These are phyloP conservation scores for Archips xylosteana DNA, from an alignment of 2,888 invertebrate genomes.

Conservation along the genomic window DNA sequence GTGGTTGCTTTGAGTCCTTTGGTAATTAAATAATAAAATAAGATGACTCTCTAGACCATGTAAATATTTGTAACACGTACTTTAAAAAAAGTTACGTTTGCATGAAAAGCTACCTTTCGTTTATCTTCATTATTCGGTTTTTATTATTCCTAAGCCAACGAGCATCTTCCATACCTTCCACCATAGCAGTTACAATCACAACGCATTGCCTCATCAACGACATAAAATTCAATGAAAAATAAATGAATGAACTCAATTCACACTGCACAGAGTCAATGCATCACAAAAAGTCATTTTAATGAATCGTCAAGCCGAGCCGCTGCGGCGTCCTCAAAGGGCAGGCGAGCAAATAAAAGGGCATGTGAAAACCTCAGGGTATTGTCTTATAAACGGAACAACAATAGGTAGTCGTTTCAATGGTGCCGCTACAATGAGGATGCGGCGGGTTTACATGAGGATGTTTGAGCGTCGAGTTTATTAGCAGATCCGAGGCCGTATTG, in stretches of 20 bases:
- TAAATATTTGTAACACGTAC: too few relatives aligned
- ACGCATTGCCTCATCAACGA: not conserved
- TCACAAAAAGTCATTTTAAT: slow-evolving; percentile 68
- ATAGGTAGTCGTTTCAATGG: slow-evolving; percentile 84
- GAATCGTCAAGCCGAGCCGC: slow-evolving; percentile 77
- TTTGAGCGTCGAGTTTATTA: slow-evolving; percentile 43
- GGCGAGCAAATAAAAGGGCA: slow-evolving; percentile 76
- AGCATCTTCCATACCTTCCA: too few relatives aligned
- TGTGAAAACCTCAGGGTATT: slow-evolving; percentile 80
- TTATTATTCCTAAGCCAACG: too few relatives aligned
- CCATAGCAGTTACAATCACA: too few relatives aligned
- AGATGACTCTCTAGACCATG: too few relatives aligned
- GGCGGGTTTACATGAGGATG: slow-evolving; percentile 58
- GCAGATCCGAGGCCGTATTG: not conserved
- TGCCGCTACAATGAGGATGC: slow-evolving; percentile 79
- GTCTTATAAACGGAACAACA: slow-evolving; percentile 85
- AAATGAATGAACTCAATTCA: slow-evolving; percentile 39
- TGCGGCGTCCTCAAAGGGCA: slow-evolving; percentile 75
- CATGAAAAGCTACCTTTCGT: too few relatives aligned
- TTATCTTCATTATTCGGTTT: too few relatives aligned
- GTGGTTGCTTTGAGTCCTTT: too few relatives aligned
- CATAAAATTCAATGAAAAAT: slow-evolving; percentile 22
- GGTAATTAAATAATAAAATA: too few relatives aligned
- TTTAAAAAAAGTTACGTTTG: too few relatives aligned
- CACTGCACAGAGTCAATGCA: slow-evolving; percentile 31